These are phyloP conservation scores for Lepisosteus oculatus DNA, from an alignment of 2,113 vertebrate species.

Conservation along the genomic window DNA sequence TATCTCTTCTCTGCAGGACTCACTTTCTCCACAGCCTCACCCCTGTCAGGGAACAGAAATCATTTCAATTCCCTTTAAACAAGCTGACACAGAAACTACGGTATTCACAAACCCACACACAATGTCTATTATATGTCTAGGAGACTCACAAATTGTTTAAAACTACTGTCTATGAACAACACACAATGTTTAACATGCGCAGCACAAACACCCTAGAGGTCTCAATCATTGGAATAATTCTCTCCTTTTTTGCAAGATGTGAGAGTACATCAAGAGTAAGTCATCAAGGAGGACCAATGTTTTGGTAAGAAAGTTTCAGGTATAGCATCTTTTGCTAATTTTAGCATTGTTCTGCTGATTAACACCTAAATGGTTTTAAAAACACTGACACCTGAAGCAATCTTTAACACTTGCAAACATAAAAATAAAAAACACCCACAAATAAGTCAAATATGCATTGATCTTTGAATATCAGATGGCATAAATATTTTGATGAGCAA, in stretches of 20 bases:
- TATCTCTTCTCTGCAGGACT: slow-evolving; percentile 82
- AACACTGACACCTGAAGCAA: neutral
- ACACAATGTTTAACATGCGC: neutral
- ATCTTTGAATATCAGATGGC: neutral
- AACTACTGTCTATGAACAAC: neutral
- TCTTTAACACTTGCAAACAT: neutral
- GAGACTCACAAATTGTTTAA: too few species aligned
- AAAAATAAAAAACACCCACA: neutral
- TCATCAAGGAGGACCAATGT: neutral
- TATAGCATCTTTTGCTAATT: neutral
- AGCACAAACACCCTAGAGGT: neutral
- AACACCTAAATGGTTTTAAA: too few species aligned
- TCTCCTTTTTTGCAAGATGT: neutral
- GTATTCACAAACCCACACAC: neutral
- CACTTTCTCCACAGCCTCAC: slow-evolving; percentile 78
- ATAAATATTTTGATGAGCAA: neutral
- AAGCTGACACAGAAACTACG: neutral
- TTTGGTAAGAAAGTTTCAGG: neutral
- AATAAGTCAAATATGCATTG: neutral
- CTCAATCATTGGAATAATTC: neutral
- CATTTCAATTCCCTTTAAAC: neutral
- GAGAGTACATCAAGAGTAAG: neutral
- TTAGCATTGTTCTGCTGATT: too few species aligned
- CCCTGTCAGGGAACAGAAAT: slow-evolving; percentile 50
- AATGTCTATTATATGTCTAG: neutral